These are phyloP conservation scores for Dromiciops gliroides DNA, from an alignment of 2,113 vertebrate species.

Conservation along the genomic window DNA sequence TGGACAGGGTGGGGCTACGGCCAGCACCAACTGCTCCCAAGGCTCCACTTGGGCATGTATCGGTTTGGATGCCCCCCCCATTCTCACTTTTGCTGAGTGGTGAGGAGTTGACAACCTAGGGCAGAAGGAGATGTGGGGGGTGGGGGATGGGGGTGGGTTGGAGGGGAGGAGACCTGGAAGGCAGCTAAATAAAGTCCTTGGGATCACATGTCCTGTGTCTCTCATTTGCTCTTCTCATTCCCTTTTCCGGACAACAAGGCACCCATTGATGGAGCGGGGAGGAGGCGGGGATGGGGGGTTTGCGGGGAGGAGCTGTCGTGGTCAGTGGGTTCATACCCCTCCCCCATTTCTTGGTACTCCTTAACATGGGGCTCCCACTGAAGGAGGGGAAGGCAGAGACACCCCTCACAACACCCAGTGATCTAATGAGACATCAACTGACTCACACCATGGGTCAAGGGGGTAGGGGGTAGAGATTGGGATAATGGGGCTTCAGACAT, in stretches of 20 bases:
- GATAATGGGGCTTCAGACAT: neutral
- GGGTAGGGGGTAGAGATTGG: conserved; percentile 15
- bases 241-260: conserved; percentile 83
- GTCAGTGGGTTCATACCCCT: conserved; percentile 78
- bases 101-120: conserved; percentile 28
- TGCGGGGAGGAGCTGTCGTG: conserved; percentile 72
- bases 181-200: conserved; percentile 83
- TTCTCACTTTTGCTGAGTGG: neutral
- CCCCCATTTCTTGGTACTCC: conserved; percentile 76
- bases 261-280: conserved; percentile 76
- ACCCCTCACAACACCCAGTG: conserved; percentile 63
- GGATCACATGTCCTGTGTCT: conserved; percentile 85
- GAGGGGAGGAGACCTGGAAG: conserved; percentile 47
- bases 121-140: conserved; percentile 46
- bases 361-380: conserved; percentile 80
- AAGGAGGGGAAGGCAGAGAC: conserved; percentile 38
- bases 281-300: conserved; percentile 43
- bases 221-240: conserved; percentile 82
- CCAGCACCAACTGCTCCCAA: neutral
- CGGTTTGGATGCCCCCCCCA: neutral
- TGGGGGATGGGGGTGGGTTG: conserved; percentile 44
- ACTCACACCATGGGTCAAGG: conserved; percentile 62
- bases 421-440: conserved; percentile 78
- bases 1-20: neutral
- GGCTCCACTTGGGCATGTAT: neutral